Evolutionary conservation across 2,888 invertebrate species (phyloP).

Genomic region (Molorchus minor): DNA sequence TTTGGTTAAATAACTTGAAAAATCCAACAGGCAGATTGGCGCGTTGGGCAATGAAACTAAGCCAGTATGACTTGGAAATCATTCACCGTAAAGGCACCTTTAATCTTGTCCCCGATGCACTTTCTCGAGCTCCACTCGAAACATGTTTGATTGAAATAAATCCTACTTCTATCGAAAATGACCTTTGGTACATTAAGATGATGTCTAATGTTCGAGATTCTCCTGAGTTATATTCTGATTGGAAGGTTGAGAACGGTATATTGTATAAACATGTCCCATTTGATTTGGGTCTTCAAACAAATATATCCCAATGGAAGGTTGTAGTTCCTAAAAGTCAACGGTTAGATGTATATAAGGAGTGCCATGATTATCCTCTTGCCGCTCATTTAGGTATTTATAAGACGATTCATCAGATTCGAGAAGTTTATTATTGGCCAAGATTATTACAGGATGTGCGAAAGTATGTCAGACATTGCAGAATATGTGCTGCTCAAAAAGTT

Average conservation of each 20-base stretch:
- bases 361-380: no score
- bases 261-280: slow-evolving; percentile 7
- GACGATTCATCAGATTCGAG: neutral
- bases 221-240: slow-evolving; percentile 7
- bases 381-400: slow-evolving; percentile 8
- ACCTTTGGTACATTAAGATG: neutral
- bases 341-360: no score
- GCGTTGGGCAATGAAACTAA: neutral
- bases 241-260: slow-evolving; percentile 1
- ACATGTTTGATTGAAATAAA: neutral
- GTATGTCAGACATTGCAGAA: slow-evolving; percentile 26
- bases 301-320: neutral
- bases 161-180: neutral
- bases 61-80: neutral
- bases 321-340: neutral
- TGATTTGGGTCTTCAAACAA: neutral
- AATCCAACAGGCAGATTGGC: neutral
- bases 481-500: slow-evolving; percentile 29
- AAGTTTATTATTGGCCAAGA: slow-evolving; percentile 30
- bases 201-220: neutral
- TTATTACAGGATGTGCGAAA: slow-evolving; percentile 18
- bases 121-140: neutral
- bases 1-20: neutral
- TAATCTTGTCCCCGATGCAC: neutral
- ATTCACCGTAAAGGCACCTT: neutral